Evolutionary conservation across 2,888 invertebrate genomes (phyloP), one percentile per base, ranked within the genome.

Genomic region (Mesochorus sp.): DNA sequence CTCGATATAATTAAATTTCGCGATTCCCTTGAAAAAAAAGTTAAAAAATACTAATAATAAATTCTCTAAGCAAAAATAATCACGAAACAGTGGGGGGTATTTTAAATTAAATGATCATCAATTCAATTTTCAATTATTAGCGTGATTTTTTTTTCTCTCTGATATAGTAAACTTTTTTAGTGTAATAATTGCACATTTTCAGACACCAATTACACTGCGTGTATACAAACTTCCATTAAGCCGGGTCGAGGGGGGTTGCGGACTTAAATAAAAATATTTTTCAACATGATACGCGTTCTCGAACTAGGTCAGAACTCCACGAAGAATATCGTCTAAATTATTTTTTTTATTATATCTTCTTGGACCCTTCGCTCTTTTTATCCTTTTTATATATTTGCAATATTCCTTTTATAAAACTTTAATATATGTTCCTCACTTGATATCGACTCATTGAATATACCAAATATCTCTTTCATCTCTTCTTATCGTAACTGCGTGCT

Each of bases 201-300:
- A 34, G 1, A 5, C 34, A 10, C n/a, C n/a, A n/a, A n/a, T n/a
- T n/a, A n/a, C n/a, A n/a, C n/a, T n/a, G n/a, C n/a, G n/a, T n/a
- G n/a, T n/a, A n/a, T n/a, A n/a, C n/a, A n/a, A n/a, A n/a, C n/a
- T n/a, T n/a, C n/a, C n/a, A n/a, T 34, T 53, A 19, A 53, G 4
- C 53, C 34, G 10, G 1, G 14, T 17, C 4, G 17, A 53, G 21
- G 53, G 26, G 62, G 55, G 55, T 72, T 53, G n/a, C n/a, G 44
- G 26, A 64, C 72, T 64, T 64, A 55, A 34, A 72, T 64, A 72
- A 34, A 55, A 53, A 72, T 64, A 72, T 55, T 62, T 44, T 55
- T 53, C 31, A 24, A 72, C 44, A 34, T 49, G 62, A 62, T 51
- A 44, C 64, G 44, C 51, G 51, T 44, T 14, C 24, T 34, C 5